Percentiles rank a stretch among this genome's conserved stretches.
Conservation (phyloP, 2,797 vertebrate species). For the Perodicticus potto region DNA sequence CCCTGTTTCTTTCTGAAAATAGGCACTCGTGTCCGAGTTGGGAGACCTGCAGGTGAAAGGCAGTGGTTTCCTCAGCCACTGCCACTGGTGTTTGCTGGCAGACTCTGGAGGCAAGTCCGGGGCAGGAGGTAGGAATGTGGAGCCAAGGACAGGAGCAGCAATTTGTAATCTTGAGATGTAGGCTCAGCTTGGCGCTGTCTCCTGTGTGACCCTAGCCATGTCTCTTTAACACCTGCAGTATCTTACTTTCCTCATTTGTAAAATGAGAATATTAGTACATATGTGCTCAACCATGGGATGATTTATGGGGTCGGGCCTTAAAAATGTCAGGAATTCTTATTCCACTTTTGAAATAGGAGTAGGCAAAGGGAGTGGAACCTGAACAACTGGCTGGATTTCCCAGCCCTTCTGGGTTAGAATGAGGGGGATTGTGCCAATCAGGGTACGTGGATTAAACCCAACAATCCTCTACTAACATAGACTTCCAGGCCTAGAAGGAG, state of each 20-base stretch:
- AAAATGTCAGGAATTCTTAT: not conserved
- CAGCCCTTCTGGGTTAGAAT: not conserved
- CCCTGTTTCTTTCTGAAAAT: not conserved
- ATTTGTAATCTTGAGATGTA: not conserved
- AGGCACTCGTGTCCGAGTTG: not conserved
- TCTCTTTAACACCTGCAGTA: not conserved
- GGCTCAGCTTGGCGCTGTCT: not conserved
- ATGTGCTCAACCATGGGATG: not conserved
- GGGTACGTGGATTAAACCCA: not conserved
- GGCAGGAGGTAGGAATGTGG: not conserved
- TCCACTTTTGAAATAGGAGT: constrained; percentile 17
- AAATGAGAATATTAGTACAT: constrained; percentile 16
- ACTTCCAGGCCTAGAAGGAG: not conserved
- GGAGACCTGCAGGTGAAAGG: not conserved
- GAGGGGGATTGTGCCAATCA: not conserved
- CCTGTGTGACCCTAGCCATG: not conserved
- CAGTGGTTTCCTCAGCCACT: not conserved
- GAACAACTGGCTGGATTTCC: not conserved
- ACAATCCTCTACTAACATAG: not conserved
- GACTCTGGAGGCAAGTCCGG: not conserved
- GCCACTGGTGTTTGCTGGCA: not conserved
- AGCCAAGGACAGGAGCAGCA: not conserved
- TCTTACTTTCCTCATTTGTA: not conserved
- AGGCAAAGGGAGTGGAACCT: not conserved
- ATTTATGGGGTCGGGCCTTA: not conserved